Evolutionary conservation across 2,888 invertebrate genomes (phyloP).

Genomic region (Polyommatus icarus): DNA sequence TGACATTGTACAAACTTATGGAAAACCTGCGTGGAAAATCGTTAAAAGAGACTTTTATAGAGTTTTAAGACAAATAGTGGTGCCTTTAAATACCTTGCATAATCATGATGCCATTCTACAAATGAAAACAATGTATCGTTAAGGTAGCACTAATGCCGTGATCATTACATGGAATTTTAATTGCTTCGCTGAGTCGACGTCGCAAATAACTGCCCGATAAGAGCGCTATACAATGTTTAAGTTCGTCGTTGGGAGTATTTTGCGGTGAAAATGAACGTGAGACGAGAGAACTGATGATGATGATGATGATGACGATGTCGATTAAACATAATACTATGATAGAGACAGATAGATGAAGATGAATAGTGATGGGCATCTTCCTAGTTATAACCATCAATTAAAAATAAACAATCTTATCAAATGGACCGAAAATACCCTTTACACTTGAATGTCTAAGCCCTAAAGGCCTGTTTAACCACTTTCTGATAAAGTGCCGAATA

Average conservation of each 20-base stretch:
- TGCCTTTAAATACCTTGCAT: not conserved
- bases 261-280: not conserved
- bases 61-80: too few species aligned
- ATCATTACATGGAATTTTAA: constrained; percentile 9
- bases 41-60: not conserved
- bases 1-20: not conserved
- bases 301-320: not conserved
- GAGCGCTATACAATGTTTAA: not conserved
- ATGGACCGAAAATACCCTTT: too few species aligned
- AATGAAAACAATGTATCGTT: constrained; percentile 17
- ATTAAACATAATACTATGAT: not conserved
- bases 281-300: not conserved
- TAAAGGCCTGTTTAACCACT: too few species aligned
- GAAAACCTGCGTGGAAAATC: not conserved
- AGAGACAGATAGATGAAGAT: too few species aligned
- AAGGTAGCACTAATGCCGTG: constrained; percentile 12
- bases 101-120: constrained; percentile 9
- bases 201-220: constrained; percentile 5
- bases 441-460: too few species aligned
- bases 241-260: not conserved
- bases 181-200: constrained; percentile 6
- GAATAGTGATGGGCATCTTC: too few species aligned
- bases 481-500: too few species aligned
- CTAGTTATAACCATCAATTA: too few species aligned
- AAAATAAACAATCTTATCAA: too few species aligned